These are phyloP conservation scores for Dolichomitus sp. DNA, from an alignment of 2,888 invertebrate genomes.

Conservation along the genomic window DNA sequence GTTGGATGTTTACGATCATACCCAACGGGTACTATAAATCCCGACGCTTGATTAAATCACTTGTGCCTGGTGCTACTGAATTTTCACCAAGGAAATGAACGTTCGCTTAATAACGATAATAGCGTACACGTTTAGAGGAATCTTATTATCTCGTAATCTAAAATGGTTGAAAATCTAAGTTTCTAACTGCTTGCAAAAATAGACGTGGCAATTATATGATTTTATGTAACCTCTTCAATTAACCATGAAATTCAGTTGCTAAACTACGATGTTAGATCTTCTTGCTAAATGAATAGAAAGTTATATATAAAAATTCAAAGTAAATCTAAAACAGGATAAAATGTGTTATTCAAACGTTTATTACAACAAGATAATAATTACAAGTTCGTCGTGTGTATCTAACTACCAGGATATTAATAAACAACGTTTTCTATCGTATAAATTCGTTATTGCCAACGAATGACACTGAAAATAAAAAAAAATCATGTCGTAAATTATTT, in stretches of 20 bases:
- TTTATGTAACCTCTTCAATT: not conserved
- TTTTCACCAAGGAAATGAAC: slow-evolving; percentile 7
- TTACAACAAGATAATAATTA: slow-evolving; percentile 71
- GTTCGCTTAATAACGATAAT: slow-evolving; percentile 1
- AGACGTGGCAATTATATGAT: not conserved
- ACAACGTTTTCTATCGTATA: slow-evolving; percentile 62
- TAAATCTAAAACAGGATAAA: slow-evolving; percentile 3
- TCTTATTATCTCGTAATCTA: not conserved
- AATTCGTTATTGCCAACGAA: slow-evolving; percentile 62
- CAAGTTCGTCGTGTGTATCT: slow-evolving; percentile 62
- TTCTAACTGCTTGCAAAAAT: not conserved
- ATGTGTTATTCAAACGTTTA: slow-evolving; percentile 71
- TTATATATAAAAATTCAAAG: not conserved
- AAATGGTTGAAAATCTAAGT: not conserved
- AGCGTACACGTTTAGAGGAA: not conserved
- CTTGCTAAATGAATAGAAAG: not conserved
- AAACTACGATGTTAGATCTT: not conserved
- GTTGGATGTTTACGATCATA: slow-evolving; percentile 16
- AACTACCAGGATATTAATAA: slow-evolving; percentile 55
- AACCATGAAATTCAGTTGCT: not conserved
- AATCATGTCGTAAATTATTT: slow-evolving; percentile 23
- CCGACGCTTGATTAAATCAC: slow-evolving; percentile 44
- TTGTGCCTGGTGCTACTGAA: slow-evolving; percentile 4
- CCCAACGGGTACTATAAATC: slow-evolving; percentile 19
- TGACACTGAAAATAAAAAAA: slow-evolving; percentile 24